Conservation (phyloP, 2,888 invertebrate genomes). For the Serripes groenlandicus region DNA sequence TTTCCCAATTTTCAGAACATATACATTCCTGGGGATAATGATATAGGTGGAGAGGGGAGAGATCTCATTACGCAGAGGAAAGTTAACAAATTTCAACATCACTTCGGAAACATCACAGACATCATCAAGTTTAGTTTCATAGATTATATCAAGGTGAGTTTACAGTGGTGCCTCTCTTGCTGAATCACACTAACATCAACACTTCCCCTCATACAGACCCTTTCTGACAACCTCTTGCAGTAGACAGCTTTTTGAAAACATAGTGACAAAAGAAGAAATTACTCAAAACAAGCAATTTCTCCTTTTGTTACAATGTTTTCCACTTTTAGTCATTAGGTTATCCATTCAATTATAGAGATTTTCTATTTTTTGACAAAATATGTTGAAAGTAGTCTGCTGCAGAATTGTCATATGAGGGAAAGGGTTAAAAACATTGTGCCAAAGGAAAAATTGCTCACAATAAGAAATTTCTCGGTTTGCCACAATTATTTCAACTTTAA, state of each 20-base stretch:
- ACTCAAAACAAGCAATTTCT: background rate
- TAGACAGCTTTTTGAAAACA: background rate
- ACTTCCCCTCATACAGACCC: background rate
- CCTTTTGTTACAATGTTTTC: background rate
- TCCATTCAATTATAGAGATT: no score
- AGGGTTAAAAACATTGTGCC: no score
- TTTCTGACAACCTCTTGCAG: background rate
- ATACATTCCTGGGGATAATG: conserved; percentile 98
- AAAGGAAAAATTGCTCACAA: no score
- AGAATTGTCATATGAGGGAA: no score
- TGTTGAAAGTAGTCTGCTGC: no score
- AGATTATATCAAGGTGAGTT: conserved; percentile 86
- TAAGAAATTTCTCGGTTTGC: no score
- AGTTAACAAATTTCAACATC: conserved; percentile 91
- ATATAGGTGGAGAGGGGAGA: conserved; percentile 95
- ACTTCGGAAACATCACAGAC: conserved; percentile 91
- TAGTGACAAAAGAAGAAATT: background rate
- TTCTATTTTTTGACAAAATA: no score
- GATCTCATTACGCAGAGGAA: conserved; percentile 88
- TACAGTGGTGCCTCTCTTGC: no score
- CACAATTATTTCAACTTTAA: no score
- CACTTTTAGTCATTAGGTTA: no score
- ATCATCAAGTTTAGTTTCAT: conserved; percentile 86
- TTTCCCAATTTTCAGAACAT: conserved; percentile 88
- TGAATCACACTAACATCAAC: no score